Conservation (phyloP, 2,888 invertebrate genomes). For the Toxonevra muliebris region DNA sequence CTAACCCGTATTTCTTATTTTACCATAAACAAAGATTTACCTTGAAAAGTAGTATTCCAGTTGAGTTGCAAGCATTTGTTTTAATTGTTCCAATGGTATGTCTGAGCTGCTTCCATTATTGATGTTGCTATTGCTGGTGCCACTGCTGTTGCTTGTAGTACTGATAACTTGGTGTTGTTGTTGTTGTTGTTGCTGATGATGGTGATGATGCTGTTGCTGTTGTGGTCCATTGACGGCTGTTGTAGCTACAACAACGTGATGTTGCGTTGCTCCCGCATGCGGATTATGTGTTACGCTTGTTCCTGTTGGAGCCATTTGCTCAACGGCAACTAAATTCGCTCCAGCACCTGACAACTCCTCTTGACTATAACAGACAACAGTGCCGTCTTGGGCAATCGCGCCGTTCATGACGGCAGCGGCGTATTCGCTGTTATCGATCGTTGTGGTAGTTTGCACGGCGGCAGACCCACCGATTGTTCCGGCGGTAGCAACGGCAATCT, state of each 20-base stretch:
- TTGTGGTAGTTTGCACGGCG: constrained; percentile 42
- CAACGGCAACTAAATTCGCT: constrained; percentile 60
- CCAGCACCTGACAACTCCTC: constrained; percentile 49
- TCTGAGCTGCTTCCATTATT: constrained; percentile 62
- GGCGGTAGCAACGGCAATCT: constrained; percentile 34
- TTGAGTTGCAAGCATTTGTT: constrained; percentile 81
- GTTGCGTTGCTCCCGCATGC: constrained; percentile 43
- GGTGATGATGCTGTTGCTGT: constrained; percentile 34
- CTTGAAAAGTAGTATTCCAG: constrained; percentile 82
- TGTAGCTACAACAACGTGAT: constrained; percentile 40
- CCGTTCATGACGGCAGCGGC: constrained; percentile 58
- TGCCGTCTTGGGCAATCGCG: constrained; percentile 58
- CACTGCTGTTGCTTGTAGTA: constrained; percentile 12
- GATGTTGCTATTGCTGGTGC: constrained; percentile 30
- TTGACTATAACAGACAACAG: constrained; percentile 56
- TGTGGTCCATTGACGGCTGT: constrained; percentile 40
- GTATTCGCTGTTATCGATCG: constrained; percentile 58
- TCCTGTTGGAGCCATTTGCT: constrained; percentile 49
- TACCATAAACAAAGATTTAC: background rate
- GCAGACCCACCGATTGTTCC: constrained; percentile 48
- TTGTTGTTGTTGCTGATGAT: constrained; percentile 42
- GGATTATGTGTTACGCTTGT: constrained; percentile 32
- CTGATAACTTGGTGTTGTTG: constrained; percentile 37
- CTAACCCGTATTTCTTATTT: background rate
- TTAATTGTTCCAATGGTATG: constrained; percentile 78